Evolutionary conservation across 2,113 vertebrate species (phyloP).

Genomic region (Oxygymnocypris stewartii): DNA sequence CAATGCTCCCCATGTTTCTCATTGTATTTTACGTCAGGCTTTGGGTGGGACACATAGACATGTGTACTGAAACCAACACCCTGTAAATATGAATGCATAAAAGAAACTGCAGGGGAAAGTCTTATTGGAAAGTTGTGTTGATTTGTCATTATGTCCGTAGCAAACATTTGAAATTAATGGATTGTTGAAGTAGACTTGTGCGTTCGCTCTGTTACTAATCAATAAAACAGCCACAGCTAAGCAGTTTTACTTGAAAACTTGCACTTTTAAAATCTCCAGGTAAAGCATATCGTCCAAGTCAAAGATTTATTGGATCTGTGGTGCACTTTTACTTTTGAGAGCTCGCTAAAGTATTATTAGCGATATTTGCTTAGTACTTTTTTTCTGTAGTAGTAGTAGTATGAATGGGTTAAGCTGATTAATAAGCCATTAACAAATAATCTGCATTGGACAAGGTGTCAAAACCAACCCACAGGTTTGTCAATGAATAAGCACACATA

Average conservation of each 20-base stretch:
- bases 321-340: neutral
- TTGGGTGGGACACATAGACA: neutral
- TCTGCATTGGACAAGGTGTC: neutral
- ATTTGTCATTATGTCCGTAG: constrained; percentile 16
- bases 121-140: neutral
- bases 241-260: constrained; percentile 1
- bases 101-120: neutral
- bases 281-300: neutral
- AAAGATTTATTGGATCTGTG: constrained; percentile 4
- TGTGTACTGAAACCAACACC: neutral
- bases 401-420: neutral
- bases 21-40: neutral
- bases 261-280: constrained; percentile 14
- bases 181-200: neutral
- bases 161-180: neutral
- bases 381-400: neutral
- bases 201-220: neutral
- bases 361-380: neutral
- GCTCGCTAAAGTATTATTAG: neutral
- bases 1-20: neutral
- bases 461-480: neutral
- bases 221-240: constrained; percentile 24
- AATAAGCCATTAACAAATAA: neutral
- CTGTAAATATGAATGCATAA: neutral
- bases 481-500: neutral